Conservation (phyloP, 1,140 invertebrate species). For the Bombus waltoni region DNA sequence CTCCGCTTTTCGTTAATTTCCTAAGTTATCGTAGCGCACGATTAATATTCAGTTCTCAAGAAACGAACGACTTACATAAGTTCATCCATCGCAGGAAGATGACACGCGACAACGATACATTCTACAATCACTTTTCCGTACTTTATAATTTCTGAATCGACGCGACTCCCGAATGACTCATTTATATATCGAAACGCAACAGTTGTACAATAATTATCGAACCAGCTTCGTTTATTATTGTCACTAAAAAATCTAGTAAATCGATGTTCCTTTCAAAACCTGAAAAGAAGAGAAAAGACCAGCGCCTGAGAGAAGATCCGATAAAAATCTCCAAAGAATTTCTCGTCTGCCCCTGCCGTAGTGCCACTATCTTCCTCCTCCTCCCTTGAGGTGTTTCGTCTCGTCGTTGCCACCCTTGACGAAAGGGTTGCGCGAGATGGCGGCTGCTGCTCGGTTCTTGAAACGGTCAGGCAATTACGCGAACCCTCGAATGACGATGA, state of each 20-base stretch:
- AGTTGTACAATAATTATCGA: not conserved
- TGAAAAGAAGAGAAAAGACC: not conserved
- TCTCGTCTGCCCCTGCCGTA: not conserved
- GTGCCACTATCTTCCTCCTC: not conserved
- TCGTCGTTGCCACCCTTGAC: not conserved
- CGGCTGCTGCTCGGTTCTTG: constrained; percentile 45
- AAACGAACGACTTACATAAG: no score
- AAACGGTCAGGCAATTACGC: constrained; percentile 63
- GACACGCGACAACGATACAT: no score
- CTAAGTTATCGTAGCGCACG: no score
- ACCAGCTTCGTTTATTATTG: not conserved
- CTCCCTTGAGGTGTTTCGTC: not conserved
- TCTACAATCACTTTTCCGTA: no score
- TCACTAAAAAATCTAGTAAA: not conserved
- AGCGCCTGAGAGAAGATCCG: not conserved
- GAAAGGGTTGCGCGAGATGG: constrained; percentile 53
- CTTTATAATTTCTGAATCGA: no score
- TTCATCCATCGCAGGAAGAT: no score
- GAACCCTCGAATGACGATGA: constrained; percentile 61
- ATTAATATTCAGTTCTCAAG: no score
- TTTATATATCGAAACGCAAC: no score
- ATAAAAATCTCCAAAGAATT: not conserved
- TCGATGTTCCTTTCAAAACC: no score
- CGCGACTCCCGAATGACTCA: no score
- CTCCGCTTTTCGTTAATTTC: no score